phyloP scores from a whole-genome alignment of 2,113 vertebrate genomes.

The Vulpes vulpes region DNA sequence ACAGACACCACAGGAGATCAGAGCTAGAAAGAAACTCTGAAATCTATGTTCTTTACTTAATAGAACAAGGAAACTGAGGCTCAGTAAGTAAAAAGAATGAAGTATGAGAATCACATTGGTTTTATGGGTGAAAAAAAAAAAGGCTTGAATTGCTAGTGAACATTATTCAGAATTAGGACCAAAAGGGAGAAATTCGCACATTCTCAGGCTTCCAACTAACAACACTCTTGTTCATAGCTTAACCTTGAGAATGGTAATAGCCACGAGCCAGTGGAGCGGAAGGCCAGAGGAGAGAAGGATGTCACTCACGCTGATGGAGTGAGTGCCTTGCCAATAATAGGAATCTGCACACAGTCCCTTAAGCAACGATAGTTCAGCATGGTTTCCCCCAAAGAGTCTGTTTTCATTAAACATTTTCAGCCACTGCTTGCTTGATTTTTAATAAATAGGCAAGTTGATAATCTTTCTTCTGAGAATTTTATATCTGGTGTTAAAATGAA shows the following conservation, averaged over 20 bases:
- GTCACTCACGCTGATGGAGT: not conserved
- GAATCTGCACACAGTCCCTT: not conserved
- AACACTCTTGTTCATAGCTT: not conserved
- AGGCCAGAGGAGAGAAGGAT: not conserved
- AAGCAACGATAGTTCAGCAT: not conserved
- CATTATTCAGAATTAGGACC: not conserved
- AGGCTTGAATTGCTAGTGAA: not conserved
- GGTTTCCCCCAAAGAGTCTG: not conserved
- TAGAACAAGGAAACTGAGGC: conserved; percentile 19
- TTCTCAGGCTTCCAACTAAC: not conserved
- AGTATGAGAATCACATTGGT: not conserved
- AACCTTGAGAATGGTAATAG: conserved; percentile 59
- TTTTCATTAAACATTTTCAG: conserved; percentile 61
- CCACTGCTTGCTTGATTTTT: conserved; percentile 44
- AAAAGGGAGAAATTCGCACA: conserved; percentile 2
- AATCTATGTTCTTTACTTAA: not conserved
- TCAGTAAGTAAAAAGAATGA: not conserved
- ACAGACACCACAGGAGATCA: not conserved
- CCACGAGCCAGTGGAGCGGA: not conserved
- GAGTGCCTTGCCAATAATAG: not conserved
- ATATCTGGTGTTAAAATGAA: conserved; percentile 44
- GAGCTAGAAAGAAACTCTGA: conserved; percentile 12
- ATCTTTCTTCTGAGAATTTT: conserved; percentile 59
- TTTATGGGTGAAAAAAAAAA: not conserved
- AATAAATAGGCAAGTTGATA: conserved; percentile 40